These are phyloP conservation scores for Ptychodera flava DNA, from an alignment of 35 echinoderm and acorn worm genomes.

Conservation along the genomic window DNA sequence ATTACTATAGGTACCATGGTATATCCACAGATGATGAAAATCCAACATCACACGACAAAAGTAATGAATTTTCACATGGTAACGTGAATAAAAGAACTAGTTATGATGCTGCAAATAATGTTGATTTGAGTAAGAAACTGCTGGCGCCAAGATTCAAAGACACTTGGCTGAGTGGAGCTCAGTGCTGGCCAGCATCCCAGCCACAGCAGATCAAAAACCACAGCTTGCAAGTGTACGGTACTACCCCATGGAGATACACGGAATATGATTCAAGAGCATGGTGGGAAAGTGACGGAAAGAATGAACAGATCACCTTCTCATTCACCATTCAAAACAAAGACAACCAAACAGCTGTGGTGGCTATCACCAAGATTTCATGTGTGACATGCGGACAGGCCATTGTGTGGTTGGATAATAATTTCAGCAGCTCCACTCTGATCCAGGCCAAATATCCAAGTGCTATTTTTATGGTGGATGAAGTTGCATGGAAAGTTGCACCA, in stretches of 20 bases:
- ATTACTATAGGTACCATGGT: slow-evolving; percentile 14
- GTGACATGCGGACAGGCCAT: slow-evolving; percentile 72
- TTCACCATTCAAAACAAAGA: slow-evolving; percentile 24
- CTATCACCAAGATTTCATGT: slow-evolving; percentile 39
- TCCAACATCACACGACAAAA: slow-evolving; percentile 5
- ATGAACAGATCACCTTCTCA: slow-evolving; percentile 46
- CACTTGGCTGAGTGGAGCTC: not conserved
- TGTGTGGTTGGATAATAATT: slow-evolving; percentile 45
- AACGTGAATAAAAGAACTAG: slow-evolving; percentile 8
- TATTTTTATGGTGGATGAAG: slow-evolving; percentile 32
- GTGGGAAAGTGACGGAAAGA: slow-evolving; percentile 45
- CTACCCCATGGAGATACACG: slow-evolving; percentile 48
- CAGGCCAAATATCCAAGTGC: slow-evolving; percentile 27
- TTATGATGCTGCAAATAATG: not conserved
- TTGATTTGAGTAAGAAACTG: not conserved
- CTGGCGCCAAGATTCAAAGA: not conserved
- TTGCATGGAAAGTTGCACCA: slow-evolving; percentile 22
- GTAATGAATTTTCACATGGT: not conserved
- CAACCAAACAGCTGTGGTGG: slow-evolving; percentile 43
- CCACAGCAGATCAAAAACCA: slow-evolving; percentile 35
- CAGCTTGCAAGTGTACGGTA: slow-evolving; percentile 16
- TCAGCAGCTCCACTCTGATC: slow-evolving; percentile 44
- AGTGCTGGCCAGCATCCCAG: slow-evolving; percentile 60
- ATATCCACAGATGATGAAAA: not conserved
- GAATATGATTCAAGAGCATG: slow-evolving; percentile 62